Conservation (phyloP, 2,797 vertebrate genomes). For the Rachycentron canadum region DNA sequence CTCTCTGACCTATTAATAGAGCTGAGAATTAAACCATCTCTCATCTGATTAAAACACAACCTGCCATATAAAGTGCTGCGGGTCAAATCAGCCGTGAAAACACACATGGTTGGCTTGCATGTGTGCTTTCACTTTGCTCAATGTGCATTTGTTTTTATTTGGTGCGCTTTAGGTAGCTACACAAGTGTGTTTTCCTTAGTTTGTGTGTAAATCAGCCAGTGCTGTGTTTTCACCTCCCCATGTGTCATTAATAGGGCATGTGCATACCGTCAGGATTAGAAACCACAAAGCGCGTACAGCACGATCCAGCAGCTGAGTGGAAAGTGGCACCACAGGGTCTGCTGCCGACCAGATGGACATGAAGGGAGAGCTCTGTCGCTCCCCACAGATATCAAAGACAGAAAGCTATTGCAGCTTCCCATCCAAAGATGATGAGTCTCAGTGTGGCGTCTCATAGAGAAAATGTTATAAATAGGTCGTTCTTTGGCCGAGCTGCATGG, state of each 20-base stretch:
- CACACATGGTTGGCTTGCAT: neutral
- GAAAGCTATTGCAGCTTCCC: slow-evolving; percentile 54
- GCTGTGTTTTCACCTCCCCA: slow-evolving; percentile 28
- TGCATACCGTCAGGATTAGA: slow-evolving; percentile 70
- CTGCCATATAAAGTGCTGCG: slow-evolving; percentile 41
- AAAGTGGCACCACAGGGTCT: slow-evolving; percentile 68
- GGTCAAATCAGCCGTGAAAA: slow-evolving; percentile 43
- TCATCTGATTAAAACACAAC: slow-evolving; percentile 65
- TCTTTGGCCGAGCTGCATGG: slow-evolving; percentile 50
- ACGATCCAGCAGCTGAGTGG: slow-evolving; percentile 53
- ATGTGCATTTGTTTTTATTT: slow-evolving; percentile 6
- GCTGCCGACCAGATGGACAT: slow-evolving; percentile 80
- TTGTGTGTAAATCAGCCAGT: slow-evolving; percentile 33
- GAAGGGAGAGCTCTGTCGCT: slow-evolving; percentile 67
- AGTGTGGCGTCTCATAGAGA: slow-evolving; percentile 51
- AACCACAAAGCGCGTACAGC: slow-evolving; percentile 47
- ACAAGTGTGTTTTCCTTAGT: slow-evolving; percentile 13
- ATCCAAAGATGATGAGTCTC: slow-evolving; percentile 63
- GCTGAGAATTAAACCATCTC: slow-evolving; percentile 63
- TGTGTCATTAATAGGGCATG: slow-evolving; percentile 67
- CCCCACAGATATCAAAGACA: slow-evolving; percentile 77
- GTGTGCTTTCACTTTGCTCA: slow-evolving; percentile 18
- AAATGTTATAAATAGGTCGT: slow-evolving; percentile 61
- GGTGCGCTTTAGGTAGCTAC: neutral
- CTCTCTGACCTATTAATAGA: slow-evolving; percentile 69